Conservation (phyloP, 2,888 invertebrate species). For the Dendrolimus pini region DNA sequence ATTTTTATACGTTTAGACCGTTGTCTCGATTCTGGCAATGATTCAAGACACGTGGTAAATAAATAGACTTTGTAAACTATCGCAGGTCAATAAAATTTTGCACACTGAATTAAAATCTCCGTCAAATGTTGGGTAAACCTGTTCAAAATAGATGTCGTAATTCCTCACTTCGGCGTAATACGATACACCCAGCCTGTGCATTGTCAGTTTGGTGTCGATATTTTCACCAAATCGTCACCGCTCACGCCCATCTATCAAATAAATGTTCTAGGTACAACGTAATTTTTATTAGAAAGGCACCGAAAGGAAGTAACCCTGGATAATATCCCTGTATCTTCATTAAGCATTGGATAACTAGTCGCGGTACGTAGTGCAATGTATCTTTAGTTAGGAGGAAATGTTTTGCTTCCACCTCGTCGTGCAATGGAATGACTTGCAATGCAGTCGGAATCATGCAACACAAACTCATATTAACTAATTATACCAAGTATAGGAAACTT, state of each 20-base stretch:
- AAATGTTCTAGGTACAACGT: constrained; percentile 25
- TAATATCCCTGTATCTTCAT: no score
- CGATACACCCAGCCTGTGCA: constrained; percentile 52
- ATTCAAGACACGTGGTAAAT: constrained; percentile 10
- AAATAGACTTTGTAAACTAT: constrained; percentile 7
- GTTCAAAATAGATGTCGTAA: constrained; percentile 36
- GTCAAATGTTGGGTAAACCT: constrained; percentile 4
- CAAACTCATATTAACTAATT: no score
- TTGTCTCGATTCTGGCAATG: constrained; percentile 10
- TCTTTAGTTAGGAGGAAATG: no score
- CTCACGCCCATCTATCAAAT: constrained; percentile 41
- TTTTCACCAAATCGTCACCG: constrained; percentile 55
- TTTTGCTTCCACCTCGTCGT: no score
- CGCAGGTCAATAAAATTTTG: constrained; percentile 11
- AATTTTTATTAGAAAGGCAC: constrained; percentile 21
- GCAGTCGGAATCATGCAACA: no score
- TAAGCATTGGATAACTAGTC: no score
- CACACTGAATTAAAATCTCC: no score
- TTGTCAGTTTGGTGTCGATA: constrained; percentile 56
- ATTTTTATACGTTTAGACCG: background rate
- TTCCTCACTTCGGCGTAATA: constrained; percentile 52
- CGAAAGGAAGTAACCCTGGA: background rate
- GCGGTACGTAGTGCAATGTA: no score
- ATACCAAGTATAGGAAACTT: no score
- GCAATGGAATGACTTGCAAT: no score